Percentiles rank a stretch among this genome's conserved stretches.
Conservation (phyloP, 1,140 invertebrate species). For the Luehdorfia chinensis region DNA sequence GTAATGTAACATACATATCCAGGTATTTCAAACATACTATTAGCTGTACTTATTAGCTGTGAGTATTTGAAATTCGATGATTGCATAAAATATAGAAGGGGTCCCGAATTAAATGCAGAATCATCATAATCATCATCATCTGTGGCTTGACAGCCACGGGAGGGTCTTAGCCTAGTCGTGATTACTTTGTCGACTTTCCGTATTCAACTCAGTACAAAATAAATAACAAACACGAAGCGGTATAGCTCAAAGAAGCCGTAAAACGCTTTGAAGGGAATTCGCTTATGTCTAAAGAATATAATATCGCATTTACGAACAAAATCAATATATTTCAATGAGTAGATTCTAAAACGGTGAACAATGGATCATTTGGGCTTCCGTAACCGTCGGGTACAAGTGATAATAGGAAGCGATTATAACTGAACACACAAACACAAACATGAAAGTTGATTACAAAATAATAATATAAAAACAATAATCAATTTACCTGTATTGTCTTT, state of each 20-base stretch:
- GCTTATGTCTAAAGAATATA: constrained; percentile 7
- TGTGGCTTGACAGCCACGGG: no score
- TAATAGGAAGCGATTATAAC: constrained; percentile 14
- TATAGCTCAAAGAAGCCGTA: constrained; percentile 6
- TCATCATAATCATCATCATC: no score
- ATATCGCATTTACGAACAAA: constrained; percentile 25
- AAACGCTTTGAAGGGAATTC: constrained; percentile 12
- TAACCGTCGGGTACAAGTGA: constrained; percentile 23
- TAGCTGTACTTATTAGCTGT: no score
- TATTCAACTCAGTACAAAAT: no score
- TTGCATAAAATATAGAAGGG: no score
- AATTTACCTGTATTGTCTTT: neutral
- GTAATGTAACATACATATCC: no score
- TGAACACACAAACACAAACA: neutral
- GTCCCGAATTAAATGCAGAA: no score
- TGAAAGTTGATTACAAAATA: neutral
- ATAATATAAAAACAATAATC: neutral
- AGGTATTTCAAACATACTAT: no score
- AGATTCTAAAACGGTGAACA: constrained; percentile 51
- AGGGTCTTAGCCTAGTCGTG: no score
- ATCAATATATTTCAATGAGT: constrained; percentile 48
- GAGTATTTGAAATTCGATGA: no score
- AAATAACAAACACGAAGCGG: constrained; percentile 2
- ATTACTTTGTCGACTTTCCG: no score
- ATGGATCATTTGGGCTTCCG: constrained; percentile 54